Evolutionary conservation across 2,797 vertebrate genomes (phyloP), one percentile per base, ranked within the genome.

Genomic region (Poeciliopsis paucimaculata): DNA sequence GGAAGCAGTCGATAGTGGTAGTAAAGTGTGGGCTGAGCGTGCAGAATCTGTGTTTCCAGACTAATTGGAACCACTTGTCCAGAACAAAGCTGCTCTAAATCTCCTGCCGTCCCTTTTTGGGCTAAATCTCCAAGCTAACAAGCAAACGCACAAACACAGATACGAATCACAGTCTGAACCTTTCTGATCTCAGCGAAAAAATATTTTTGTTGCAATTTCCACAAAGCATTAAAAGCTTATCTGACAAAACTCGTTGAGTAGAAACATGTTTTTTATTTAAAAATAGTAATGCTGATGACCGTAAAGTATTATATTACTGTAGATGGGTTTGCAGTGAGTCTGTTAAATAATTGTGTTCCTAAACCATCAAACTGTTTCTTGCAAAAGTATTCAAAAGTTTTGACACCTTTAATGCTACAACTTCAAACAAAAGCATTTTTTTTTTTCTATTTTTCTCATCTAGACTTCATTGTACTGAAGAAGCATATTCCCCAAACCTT

Each of bases 61-160:
- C 81, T 94, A 91, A 94, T 90, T 92, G 87, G 90, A 91, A 86
- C 84, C 87, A 82, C 79, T 89, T 43, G 36, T 26, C 81, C 74
- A 78, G 78, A 85, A 82, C 46, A 83, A 87, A 88, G 81, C 85
- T 77, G 28, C 51, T 73, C 57, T 68, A 90, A 92, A 89, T 82
- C 90, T 84, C 75, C 79, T 82, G 82, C 84, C 66, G 77, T 36
- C 36, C 79, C 71, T 81, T 80, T 81, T 55, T 78, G 71, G 57
- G 81, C 80, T 82, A 73, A 87, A 87, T 90, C 86, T 90, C 87
- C 87, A 55, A 87, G 82, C 88, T 93, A 85, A 91, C 82, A 89
- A 86, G 86, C 77, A 82, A 82, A 84, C 66, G 47, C 41, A 46
- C 39, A 41, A 15, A 76, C 82, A 82, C 72, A 77, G 49, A 86